Evolutionary conservation across 2,888 invertebrate genomes (phyloP).

Genomic region (Macaria liturata): DNA sequence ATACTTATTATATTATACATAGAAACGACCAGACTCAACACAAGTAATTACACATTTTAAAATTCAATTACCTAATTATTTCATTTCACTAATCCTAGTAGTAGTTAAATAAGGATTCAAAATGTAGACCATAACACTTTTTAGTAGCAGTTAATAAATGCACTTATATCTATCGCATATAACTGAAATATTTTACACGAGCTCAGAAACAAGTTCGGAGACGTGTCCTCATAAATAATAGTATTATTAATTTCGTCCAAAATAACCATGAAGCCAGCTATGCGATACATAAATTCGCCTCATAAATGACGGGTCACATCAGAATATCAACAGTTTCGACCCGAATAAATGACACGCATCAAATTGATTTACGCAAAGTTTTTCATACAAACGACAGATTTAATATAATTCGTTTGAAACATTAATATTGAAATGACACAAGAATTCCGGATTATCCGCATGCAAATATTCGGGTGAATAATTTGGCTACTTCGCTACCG

Average conservation of each 20-base stretch:
- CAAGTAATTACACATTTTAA: no score
- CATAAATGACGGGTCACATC: conserved; percentile 22
- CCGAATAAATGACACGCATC: conserved; percentile 29
- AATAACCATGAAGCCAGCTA: conserved; percentile 11
- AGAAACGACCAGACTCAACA: no score
- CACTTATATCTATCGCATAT: no score
- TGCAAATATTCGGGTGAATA: conserved; percentile 32
- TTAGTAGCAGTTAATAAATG: no score
- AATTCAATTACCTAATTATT: no score
- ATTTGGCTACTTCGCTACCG: conserved; percentile 38
- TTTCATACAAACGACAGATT: conserved; percentile 36
- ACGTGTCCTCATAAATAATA: no score
- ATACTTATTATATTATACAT: no score
- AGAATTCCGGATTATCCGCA: conserved; percentile 32
- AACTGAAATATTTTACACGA: no score
- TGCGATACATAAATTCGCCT: conserved; percentile 20
- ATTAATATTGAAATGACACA: conserved; percentile 36
- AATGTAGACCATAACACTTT: no score
- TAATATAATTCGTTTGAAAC: conserved; percentile 35
- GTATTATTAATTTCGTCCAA: not conserved
- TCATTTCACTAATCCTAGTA: no score
- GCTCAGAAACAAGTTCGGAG: no score
- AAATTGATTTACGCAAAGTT: conserved; percentile 31
- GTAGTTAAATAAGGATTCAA: no score
- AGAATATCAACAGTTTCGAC: conserved; percentile 19